phyloP scores from a whole-genome alignment of 2,888 invertebrate species.

The Philereme vetulata region DNA sequence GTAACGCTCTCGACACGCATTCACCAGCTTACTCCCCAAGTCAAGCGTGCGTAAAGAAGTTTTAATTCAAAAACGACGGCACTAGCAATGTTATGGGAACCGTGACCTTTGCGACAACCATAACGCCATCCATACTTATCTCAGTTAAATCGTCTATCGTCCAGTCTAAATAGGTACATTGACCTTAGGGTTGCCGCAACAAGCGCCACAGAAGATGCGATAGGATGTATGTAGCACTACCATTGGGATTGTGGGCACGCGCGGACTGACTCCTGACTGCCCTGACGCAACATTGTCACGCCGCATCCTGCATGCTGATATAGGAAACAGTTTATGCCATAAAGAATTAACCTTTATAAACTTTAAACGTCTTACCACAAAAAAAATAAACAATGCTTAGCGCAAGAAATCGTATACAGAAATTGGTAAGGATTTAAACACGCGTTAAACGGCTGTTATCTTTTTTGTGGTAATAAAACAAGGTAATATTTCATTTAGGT shows the following conservation, averaged over 20 bases:
- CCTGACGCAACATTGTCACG: slow-evolving; percentile 67
- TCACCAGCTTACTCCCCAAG: too few species aligned
- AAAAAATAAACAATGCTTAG: too few species aligned
- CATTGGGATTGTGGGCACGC: slow-evolving; percentile 64
- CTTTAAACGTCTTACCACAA: too few species aligned
- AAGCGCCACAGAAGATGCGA: slow-evolving; percentile 32
- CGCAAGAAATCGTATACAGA: too few species aligned
- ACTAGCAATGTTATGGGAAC: slow-evolving; percentile 15
- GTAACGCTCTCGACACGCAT: too few species aligned
- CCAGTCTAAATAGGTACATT: slow-evolving; percentile 68
- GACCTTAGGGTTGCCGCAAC: slow-evolving; percentile 71
- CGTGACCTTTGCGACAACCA: slow-evolving; percentile 25
- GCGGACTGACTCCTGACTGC: slow-evolving; percentile 60
- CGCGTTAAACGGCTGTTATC: too few species aligned
- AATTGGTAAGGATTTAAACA: too few species aligned
- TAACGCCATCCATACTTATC: slow-evolving; percentile 25
- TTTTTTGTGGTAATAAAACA: too few species aligned
- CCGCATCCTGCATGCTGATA: slow-evolving; percentile 61
- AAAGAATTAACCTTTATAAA: neutral
- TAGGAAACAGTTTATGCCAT: slow-evolving; percentile 38
- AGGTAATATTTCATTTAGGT: too few species aligned
- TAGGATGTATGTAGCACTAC: slow-evolving; percentile 1
- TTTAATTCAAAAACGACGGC: neutral
- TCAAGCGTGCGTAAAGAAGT: too few species aligned
- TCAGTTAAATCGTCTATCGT: slow-evolving; percentile 35